phyloP scores from a whole-genome alignment of 2,797 vertebrate species.

The Podarcis siculus region DNA sequence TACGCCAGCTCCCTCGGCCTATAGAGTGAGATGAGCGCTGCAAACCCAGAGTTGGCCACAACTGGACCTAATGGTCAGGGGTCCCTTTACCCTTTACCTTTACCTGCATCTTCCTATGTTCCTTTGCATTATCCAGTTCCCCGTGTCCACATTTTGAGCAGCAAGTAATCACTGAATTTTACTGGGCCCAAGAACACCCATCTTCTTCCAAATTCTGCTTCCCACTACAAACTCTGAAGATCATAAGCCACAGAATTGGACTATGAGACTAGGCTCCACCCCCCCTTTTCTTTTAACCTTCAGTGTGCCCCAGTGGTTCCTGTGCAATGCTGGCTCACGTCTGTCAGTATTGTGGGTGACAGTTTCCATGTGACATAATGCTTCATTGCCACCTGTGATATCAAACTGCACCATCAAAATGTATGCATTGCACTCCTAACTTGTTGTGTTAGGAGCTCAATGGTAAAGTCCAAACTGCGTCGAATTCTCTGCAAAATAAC shows the following conservation, averaged over 20 bases:
- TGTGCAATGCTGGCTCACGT: slow-evolving; percentile 4
- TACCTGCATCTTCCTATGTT: too few species aligned
- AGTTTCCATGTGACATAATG: background rate
- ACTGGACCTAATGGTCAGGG: too few species aligned
- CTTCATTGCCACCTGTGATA: slow-evolving; percentile 32
- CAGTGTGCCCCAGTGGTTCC: slow-evolving; percentile 20
- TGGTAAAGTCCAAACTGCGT: too few species aligned
- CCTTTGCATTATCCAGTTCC: background rate
- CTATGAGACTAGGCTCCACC: background rate
- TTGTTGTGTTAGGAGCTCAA: background rate
- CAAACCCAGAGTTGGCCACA: too few species aligned
- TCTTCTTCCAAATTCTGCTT: background rate
- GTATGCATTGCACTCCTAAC: slow-evolving; percentile 39
- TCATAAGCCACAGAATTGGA: background rate
- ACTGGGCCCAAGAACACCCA: background rate
- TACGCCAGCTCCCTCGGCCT: too few species aligned
- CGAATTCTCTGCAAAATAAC: background rate
- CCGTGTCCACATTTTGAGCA: background rate
- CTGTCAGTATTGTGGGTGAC: slow-evolving; percentile 38
- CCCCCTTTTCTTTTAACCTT: background rate
- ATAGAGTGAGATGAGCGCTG: too few species aligned
- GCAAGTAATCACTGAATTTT: background rate
- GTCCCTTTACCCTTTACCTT: too few species aligned
- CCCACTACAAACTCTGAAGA: background rate
- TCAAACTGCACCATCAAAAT: slow-evolving; percentile 47